Base-by-base conservation (phyloP, 2,113 vertebrate genomes). In the Atlantisia rogersi region DNA sequence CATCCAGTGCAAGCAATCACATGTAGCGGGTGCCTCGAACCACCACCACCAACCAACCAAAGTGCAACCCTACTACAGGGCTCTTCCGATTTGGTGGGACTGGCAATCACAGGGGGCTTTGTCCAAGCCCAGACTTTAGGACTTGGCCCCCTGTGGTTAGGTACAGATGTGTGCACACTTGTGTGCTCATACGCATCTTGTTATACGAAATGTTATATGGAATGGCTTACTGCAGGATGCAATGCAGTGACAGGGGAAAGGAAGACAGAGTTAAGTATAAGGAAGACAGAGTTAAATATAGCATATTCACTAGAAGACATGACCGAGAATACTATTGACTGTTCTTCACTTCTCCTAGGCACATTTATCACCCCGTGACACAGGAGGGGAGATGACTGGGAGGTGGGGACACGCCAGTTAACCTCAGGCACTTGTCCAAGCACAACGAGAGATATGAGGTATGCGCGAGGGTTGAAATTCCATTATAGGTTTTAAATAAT, bases 401-500 rank as follows among this genome's bases (percentile, higher is more conserved):
- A 80, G 80, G 90, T 83, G 82, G 85, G 74, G 82, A 84, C 50
- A 79, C 37, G 19, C 70, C 65, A 82, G 96, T 96, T 97, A 97
- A 98, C 93, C 95, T 87, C 93, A 97, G 96, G 97, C 96, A 95
- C 90, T 96, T 94, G 80, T 95, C 97, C 92, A 96, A 95, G 87
- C 82, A 84, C 73, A 76, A 88, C 1, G 1, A 83, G 86, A 97
- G 94, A 96, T n/a, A 58, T 88, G 87, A 97, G 94, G 95, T 95
- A 96, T 74, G 96, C 59, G n/a, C 62, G 2, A 90, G 94, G 96
- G 92, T 52, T 96, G 96, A 97, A 97, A 98, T 98, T 98, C 98
- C 98, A 98, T 98, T 98, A 98, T 62, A 89, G 83, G 91, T 94
- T 97, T 97, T 98, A 97, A 98, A 98, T 98, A 97, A 98, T 98